phyloP scores from a whole-genome alignment of 2,797 vertebrate species.

The Pangasius larnaudii region DNA sequence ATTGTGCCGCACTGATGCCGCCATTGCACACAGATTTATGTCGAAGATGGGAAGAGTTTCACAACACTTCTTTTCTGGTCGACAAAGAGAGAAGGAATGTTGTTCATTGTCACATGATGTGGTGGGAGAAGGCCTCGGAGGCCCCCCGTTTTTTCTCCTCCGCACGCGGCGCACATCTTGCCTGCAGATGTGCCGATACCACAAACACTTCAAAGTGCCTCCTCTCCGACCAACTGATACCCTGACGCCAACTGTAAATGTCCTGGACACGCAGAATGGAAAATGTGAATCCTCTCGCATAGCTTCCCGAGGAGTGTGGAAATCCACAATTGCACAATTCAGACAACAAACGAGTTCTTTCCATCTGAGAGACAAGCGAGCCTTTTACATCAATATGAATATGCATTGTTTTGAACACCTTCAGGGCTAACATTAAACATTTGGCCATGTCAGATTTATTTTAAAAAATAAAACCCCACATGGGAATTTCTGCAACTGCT shows the following conservation, averaged over 20 bases:
- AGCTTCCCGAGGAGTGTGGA: slow-evolving; percentile 42
- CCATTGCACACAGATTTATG: slow-evolving; percentile 41
- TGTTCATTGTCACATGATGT: slow-evolving; percentile 96
- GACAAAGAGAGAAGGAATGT: slow-evolving; percentile 85
- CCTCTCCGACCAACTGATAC: slow-evolving; percentile 92
- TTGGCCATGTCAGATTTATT: neutral
- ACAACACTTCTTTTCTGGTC: slow-evolving; percentile 48
- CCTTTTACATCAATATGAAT: slow-evolving; percentile 20
- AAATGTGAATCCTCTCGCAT: slow-evolving; percentile 87
- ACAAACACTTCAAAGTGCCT: slow-evolving; percentile 98
- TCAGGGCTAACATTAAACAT: slow-evolving; percentile 4
- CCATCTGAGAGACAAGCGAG: slow-evolving; percentile 11
- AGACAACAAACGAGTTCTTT: slow-evolving; percentile 25
- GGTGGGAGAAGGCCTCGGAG: slow-evolving; percentile 76
- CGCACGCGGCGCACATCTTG: slow-evolving; percentile 87
- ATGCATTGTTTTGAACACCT: slow-evolving; percentile 51
- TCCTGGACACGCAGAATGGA: slow-evolving; percentile 91
- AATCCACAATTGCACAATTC: slow-evolving; percentile 36
- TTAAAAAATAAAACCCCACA: neutral
- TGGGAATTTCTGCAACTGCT: slow-evolving; percentile 2
- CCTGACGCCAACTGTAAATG: slow-evolving; percentile 99
- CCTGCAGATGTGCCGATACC: slow-evolving; percentile 96
- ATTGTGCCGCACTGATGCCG: slow-evolving; percentile 26
- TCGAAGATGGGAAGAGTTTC: slow-evolving; percentile 44
- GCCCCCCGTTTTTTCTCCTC: slow-evolving; percentile 63